phyloP scores from a whole-genome alignment of 2,888 invertebrate species.

The Xestia xanthographa region DNA sequence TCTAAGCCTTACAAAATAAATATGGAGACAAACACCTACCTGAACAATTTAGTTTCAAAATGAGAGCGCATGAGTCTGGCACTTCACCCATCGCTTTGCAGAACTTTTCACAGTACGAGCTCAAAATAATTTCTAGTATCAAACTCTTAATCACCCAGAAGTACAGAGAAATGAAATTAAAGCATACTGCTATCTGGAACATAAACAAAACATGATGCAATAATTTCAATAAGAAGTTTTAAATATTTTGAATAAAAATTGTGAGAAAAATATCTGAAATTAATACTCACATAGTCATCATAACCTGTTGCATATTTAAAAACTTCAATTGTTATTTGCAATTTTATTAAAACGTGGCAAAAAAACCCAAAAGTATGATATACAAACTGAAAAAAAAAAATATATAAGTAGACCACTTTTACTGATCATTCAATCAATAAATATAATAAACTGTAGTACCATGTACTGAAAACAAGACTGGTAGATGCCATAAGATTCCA shows the following conservation, averaged over 20 bases:
- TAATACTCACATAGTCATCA: slow-evolving; percentile 23
- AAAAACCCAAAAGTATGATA: slow-evolving; percentile 33
- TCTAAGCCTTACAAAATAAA: background rate
- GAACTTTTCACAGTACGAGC: slow-evolving; percentile 24
- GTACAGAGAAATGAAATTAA: slow-evolving; percentile 27
- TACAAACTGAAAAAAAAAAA: slow-evolving; percentile 12
- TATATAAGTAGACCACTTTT: background rate
- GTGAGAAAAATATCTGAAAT: background rate
- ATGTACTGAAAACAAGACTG: slow-evolving; percentile 34
- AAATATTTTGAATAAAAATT: background rate
- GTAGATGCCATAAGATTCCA: slow-evolving; percentile 27
- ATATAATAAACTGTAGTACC: slow-evolving; percentile 2
- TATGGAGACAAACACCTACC: background rate
- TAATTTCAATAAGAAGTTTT: too few relatives aligned
- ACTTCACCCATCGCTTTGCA: slow-evolving; percentile 20
- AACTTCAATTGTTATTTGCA: slow-evolving; percentile 39
- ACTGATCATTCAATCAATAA: background rate
- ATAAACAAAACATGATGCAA: background rate
- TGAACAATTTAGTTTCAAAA: slow-evolving; percentile 23
- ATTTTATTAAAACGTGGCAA: slow-evolving; percentile 34
- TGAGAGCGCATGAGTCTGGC: slow-evolving; percentile 18
- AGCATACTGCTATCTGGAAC: slow-evolving; percentile 23
- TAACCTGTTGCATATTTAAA: slow-evolving; percentile 5
- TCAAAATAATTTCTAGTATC: slow-evolving; percentile 32
- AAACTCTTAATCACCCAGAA: slow-evolving; percentile 30